Evolutionary conservation across 1,140 invertebrate genomes (phyloP).

Genomic region (Telenomus remus): DNA sequence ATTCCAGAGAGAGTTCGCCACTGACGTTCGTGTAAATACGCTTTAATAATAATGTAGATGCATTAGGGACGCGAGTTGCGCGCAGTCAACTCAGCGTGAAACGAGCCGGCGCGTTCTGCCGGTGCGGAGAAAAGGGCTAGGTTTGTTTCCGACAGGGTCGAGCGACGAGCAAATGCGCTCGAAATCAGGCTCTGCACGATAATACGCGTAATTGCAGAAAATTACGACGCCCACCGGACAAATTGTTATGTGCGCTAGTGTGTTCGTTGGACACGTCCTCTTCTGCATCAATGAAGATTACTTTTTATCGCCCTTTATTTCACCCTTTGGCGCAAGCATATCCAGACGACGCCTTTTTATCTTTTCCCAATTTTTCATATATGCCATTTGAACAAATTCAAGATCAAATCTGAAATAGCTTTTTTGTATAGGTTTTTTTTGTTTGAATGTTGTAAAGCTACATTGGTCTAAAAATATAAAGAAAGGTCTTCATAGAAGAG

Average conservation of each 20-base stretch:
- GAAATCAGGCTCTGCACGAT: conserved; percentile 53
- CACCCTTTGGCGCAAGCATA: conserved; percentile 12
- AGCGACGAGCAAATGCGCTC: conserved; percentile 45
- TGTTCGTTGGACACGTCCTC: conserved; percentile 37
- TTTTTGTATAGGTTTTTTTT: too few relatives aligned
- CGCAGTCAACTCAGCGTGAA: conserved; percentile 65
- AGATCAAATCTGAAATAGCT: too few relatives aligned
- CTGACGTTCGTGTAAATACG: conserved; percentile 65
- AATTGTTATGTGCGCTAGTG: conserved; percentile 58
- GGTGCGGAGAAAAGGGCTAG: conserved; percentile 41
- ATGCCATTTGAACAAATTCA: too few relatives aligned
- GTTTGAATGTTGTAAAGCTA: neutral
- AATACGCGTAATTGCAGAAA: conserved; percentile 70
- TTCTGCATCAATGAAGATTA: conserved; percentile 35
- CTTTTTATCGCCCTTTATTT: conserved; percentile 20
- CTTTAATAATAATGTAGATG: conserved; percentile 70
- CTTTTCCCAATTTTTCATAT: too few relatives aligned
- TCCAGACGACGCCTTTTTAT: neutral
- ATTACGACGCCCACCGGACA: conserved; percentile 60
- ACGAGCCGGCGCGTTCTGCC: conserved; percentile 58
- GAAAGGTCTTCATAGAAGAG: too few relatives aligned
- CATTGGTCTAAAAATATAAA: too few relatives aligned
- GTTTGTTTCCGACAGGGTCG: conserved; percentile 46
- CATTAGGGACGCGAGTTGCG: conserved; percentile 65
- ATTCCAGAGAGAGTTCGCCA: conserved; percentile 60